Percentiles rank a stretch among this genome's conserved stretches.
These are phyloP conservation scores for Chlamydotis undulata DNA, from an alignment of 2,113 vertebrate genomes.

Conservation along the genomic window DNA sequence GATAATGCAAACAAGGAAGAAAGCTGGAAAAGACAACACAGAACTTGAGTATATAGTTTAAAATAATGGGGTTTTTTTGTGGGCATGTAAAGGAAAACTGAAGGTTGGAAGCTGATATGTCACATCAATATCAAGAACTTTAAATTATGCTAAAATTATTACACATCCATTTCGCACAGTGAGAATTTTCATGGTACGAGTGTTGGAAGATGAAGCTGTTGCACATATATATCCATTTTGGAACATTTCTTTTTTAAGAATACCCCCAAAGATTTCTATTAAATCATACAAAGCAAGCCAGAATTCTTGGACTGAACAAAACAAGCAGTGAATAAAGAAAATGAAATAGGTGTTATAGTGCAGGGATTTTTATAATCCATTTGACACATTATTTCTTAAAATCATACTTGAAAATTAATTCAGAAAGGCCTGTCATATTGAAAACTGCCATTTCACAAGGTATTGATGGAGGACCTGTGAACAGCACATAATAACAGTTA, in stretches of 20 bases:
- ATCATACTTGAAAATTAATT: slow-evolving; percentile 43
- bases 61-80: neutral
- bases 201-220: neutral
- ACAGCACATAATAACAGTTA: slow-evolving; percentile 21
- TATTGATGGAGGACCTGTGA: slow-evolving; percentile 11
- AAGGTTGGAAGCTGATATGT: neutral
- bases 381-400: slow-evolving; percentile 19
- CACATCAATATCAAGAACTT: neutral
- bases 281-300: neutral
- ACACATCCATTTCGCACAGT: neutral
- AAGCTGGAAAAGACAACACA: neutral
- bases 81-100: neutral
- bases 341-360: neutral
- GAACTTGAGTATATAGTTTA: neutral
- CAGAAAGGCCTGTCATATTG: neutral
- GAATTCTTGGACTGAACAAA: neutral
- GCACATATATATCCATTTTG: neutral
- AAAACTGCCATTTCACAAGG: slow-evolving; percentile 34
- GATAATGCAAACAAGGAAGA: neutral
- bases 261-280: neutral
- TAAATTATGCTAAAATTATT: neutral
- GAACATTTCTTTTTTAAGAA: slow-evolving; percentile 12
- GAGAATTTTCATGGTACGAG: neutral
- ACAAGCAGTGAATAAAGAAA: neutral
- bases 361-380: neutral